These are phyloP conservation scores for Unio delphinus DNA, from an alignment of 2,888 invertebrate species.

Conservation along the genomic window DNA sequence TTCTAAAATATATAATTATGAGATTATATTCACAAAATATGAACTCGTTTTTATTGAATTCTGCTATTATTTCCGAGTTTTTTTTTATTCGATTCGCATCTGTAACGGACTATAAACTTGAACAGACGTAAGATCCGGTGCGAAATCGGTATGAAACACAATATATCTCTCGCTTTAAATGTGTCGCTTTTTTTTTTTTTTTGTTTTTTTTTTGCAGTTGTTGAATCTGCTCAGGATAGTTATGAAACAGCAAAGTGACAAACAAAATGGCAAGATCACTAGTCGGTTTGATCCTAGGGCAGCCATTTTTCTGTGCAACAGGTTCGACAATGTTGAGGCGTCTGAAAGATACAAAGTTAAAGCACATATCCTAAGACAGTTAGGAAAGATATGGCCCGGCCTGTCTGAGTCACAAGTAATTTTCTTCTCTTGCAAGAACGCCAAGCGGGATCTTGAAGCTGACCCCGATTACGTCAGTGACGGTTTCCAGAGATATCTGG, in stretches of 20 bases:
- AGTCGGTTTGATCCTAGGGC: conserved; percentile 47
- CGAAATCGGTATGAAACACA: too few species aligned
- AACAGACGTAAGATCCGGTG: too few species aligned
- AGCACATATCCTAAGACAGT: conserved; percentile 34
- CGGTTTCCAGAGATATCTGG: conserved; percentile 24
- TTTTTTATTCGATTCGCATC: too few species aligned
- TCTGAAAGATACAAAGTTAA: conserved; percentile 44
- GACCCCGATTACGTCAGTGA: conserved; percentile 32
- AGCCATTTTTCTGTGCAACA: conserved; percentile 63
- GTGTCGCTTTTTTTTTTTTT: background rate
- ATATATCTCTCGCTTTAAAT: too few species aligned
- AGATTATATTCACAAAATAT: too few species aligned
- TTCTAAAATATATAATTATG: too few species aligned
- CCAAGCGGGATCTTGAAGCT: conserved; percentile 17
- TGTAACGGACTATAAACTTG: too few species aligned
- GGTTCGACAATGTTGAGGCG: conserved; percentile 57
- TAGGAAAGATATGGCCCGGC: conserved; percentile 52
- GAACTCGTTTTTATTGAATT: too few species aligned
- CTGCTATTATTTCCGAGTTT: too few species aligned
- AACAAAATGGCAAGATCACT: background rate
- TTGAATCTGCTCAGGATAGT: conserved; percentile 46
- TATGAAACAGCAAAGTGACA: conserved; percentile 17
- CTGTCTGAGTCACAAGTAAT: conserved; percentile 46
- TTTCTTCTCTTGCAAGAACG: conserved; percentile 33
- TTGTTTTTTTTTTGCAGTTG: conserved; percentile 36